Percentiles rank a stretch among this genome's conserved stretches.
Evolutionary conservation across 2,113 vertebrate genomes (phyloP).

Genomic region (Percina caprodes): DNA sequence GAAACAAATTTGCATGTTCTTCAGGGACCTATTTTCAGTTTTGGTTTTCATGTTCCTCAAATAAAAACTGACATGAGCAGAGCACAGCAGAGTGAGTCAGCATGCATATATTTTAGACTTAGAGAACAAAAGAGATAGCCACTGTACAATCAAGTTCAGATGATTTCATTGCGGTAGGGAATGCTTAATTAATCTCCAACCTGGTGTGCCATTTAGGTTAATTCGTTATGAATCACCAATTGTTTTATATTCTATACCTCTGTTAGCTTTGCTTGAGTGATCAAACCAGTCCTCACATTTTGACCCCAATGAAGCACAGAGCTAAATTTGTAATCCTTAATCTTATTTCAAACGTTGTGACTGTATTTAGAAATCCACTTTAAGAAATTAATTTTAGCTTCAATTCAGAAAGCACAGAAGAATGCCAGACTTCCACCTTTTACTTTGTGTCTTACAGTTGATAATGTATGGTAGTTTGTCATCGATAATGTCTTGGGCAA

Average conservation of each 20-base stretch:
- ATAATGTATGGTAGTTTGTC: neutral
- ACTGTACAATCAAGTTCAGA: neutral
- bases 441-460: neutral
- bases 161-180: constrained; percentile 1
- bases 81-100: constrained; percentile 1
- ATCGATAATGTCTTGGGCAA: neutral
- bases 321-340: constrained; percentile 6
- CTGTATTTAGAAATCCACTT: neutral
- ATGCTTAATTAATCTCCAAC: constrained; percentile 35
- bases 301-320: constrained; percentile 18
- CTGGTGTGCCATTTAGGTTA: constrained; percentile 6
- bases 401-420: neutral
- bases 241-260: constrained; percentile 32
- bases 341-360: constrained; percentile 13
- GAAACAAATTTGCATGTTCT: neutral
- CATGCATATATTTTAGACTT: constrained; percentile 13
- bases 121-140: constrained; percentile 10
- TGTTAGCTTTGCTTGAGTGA: constrained; percentile 24
- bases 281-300: constrained; percentile 36
- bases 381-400: neutral
- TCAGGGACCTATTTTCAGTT: neutral
- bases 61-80: neutral
- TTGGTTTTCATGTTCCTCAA: neutral
- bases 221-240: constrained; percentile 28
- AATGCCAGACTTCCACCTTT: neutral